Evolutionary conservation across 2,888 invertebrate genomes (phyloP).

Genomic region (Alcis repandata): DNA sequence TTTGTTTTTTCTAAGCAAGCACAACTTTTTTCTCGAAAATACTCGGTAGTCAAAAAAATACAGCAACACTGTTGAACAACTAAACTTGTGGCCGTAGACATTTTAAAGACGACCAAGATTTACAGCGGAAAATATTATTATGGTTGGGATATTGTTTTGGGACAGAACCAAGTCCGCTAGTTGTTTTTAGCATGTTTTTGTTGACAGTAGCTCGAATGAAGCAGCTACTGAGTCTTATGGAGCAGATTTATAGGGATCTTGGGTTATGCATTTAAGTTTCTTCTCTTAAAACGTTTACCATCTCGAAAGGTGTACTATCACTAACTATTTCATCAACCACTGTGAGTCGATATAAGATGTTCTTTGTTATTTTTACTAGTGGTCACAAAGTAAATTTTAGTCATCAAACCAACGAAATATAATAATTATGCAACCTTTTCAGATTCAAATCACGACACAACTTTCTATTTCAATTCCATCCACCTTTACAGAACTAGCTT

Average conservation of each 20-base stretch:
- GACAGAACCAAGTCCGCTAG: constrained; percentile 13
- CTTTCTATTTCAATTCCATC: constrained; percentile 33
- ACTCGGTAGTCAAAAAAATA: too few relatives aligned
- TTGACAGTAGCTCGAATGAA: constrained; percentile 1
- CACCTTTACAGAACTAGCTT: constrained; percentile 33
- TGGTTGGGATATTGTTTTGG: constrained; percentile 27
- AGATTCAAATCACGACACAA: constrained; percentile 33
- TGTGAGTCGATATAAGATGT: too few relatives aligned
- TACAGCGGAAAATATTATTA: constrained; percentile 21
- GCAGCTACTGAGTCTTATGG: background rate
- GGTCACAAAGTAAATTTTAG: too few relatives aligned
- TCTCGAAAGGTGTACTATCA: background rate
- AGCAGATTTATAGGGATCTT: background rate
- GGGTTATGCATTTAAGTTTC: background rate
- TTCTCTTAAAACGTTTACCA: background rate
- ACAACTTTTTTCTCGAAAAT: too few relatives aligned
- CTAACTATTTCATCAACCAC: too few relatives aligned
- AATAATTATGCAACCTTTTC: background rate
- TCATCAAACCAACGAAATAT: background rate
- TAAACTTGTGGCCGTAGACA: constrained; percentile 19
- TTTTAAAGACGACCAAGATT: constrained; percentile 26
- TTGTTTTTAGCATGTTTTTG: background rate
- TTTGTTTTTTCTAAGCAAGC: too few relatives aligned
- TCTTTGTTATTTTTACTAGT: too few relatives aligned
- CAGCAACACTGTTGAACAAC: background rate